phyloP scores from a whole-genome alignment of 2,888 invertebrate species.

The Philereme transversata region DNA sequence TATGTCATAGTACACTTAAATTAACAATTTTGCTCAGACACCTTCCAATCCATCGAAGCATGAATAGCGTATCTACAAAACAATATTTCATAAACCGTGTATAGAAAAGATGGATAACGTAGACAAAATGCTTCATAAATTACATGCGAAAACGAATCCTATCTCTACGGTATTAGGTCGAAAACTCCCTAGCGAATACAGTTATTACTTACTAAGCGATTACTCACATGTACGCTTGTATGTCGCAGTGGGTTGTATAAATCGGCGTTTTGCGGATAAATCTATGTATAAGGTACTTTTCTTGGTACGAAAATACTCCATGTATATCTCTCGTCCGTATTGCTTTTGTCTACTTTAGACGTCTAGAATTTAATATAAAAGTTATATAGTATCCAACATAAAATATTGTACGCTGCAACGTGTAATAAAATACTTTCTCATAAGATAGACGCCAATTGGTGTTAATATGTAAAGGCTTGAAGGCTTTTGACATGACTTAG shows the following conservation, averaged over 20 bases:
- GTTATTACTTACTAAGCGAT: slow-evolving; percentile 40
- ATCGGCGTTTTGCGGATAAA: slow-evolving; percentile 46
- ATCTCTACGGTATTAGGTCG: slow-evolving; percentile 6
- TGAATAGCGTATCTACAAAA: slow-evolving; percentile 12
- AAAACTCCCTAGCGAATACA: slow-evolving; percentile 16
- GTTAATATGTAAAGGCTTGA: too few relatives aligned
- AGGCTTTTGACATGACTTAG: too few relatives aligned
- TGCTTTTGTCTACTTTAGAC: slow-evolving; percentile 7
- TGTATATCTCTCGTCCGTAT: slow-evolving; percentile 15
- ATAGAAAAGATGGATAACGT: slow-evolving; percentile 42
- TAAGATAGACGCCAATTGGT: too few relatives aligned
- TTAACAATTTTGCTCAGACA: neutral
- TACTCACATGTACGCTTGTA: slow-evolving; percentile 45
- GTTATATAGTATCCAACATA: neutral
- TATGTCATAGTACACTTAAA: neutral
- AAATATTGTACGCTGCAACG: neutral
- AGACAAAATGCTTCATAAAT: slow-evolving; percentile 23
- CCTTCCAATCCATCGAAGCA: slow-evolving; percentile 1
- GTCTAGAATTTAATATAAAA: neutral
- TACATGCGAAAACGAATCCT: slow-evolving; percentile 32
- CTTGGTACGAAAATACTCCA: slow-evolving; percentile 12
- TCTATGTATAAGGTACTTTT: slow-evolving; percentile 33
- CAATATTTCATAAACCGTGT: slow-evolving; percentile 25
- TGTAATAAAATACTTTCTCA: too few relatives aligned
- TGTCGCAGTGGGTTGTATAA: slow-evolving; percentile 43